Evolutionary conservation across 2,797 vertebrate genomes (phyloP), one percentile per base, ranked within the genome.

Genomic region (Strix occidentalis): DNA sequence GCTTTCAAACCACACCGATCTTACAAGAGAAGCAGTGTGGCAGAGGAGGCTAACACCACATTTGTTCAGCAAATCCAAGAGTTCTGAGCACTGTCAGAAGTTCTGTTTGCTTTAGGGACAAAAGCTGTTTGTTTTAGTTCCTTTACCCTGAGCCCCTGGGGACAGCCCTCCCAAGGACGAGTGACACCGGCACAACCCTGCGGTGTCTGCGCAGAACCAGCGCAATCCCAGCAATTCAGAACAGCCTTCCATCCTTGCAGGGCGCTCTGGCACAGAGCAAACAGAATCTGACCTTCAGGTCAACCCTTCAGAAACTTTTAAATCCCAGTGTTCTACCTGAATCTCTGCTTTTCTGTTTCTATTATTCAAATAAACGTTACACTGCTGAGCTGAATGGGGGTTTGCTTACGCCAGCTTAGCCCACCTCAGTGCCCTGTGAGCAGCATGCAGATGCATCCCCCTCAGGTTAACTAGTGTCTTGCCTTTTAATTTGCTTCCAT

Each of bases 21-120:
- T 16, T 3, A 1, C 9, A 41, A 43, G 54, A 0, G 1, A 24
- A 65, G 82, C 0, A 0, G 19, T 19, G 6, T 2, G 5, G 45
- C 69, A 64, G 25, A 60, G 50, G 31, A 31, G n/a, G 13, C 46
- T 65, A 77, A 45, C 69, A 45, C 12, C 43, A 6, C 5, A 5
- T 19, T 1, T 26, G 48, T 11, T 66, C 76, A 68, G 70, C 43
- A 57, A 37, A 48, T 14, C 18, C 33, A 16, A 5, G 48, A 46
- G 31, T 23, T 75, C 13, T 37, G 48, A 66, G 41, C 50, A 24
- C 1, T 18, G 16, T n/a, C 87, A 56, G 53, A 37, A 75, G 29
- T 24, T 51, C 39, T 56, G 33, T 39, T 70, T 58, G 70, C 61
- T 66, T 50, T 23, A 68, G 35, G 21, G 53, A 8, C 28, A 74